These are phyloP conservation scores for Trinorchestia longiramus DNA, from an alignment of 1,140 invertebrate species.

Conservation along the genomic window DNA sequence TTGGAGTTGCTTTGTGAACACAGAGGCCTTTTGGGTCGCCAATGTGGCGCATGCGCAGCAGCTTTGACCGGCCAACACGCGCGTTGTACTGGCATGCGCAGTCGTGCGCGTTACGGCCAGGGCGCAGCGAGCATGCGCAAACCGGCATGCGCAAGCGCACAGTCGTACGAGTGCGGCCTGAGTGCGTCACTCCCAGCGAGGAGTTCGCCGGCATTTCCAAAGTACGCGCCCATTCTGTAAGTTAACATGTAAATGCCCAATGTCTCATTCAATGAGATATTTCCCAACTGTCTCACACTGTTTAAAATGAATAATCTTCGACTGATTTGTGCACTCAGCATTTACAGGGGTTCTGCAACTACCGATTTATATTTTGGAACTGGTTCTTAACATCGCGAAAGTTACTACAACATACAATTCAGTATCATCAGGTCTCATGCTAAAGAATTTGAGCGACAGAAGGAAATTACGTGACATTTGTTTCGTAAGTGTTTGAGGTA, in stretches of 20 bases:
- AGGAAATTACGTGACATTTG: neutral
- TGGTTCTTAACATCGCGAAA: neutral
- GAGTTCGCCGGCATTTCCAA: neutral
- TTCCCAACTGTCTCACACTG: neutral
- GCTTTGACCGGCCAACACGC: neutral
- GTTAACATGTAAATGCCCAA: neutral
- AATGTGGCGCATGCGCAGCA: neutral
- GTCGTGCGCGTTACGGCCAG: neutral
- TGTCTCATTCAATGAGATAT: neutral
- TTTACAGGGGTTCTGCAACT: neutral
- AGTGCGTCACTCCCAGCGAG: neutral
- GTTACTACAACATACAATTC: neutral
- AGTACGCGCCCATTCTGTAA: neutral
- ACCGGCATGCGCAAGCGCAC: neutral
- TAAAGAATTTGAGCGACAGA: neutral
- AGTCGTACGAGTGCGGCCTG: too few species aligned
- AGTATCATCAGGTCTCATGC: neutral
- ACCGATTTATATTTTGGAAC: neutral
- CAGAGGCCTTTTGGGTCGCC: neutral
- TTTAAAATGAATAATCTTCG: neutral
- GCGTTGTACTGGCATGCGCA: neutral
- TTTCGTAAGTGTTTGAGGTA: neutral
- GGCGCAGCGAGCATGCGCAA: neutral
- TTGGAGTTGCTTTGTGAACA: neutral
- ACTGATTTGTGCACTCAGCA: neutral